Evolutionary conservation across 2,888 invertebrate genomes (phyloP).

Genomic region (Molanna angustata): DNA sequence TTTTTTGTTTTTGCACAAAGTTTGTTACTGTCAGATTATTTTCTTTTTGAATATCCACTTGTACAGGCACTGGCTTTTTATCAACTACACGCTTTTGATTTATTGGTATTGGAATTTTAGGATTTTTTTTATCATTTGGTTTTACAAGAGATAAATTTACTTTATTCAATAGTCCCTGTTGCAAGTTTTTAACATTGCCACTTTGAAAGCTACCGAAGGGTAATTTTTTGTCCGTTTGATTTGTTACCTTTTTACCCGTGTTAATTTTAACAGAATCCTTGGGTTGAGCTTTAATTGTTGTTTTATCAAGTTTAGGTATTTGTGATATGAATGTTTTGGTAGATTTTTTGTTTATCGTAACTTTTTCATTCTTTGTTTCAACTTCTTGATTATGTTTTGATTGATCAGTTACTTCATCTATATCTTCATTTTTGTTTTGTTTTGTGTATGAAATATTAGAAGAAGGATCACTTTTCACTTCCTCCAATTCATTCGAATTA

Average conservation of each 20-base stretch:
- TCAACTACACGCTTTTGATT: conserved; percentile 17
- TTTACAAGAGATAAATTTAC: conserved; percentile 24
- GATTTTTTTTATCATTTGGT: conserved; percentile 19
- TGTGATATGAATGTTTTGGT: conserved; percentile 28
- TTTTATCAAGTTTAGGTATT: conserved; percentile 31
- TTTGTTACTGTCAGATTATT: conserved; percentile 4
- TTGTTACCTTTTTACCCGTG: conserved; percentile 44
- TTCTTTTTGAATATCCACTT: conserved; percentile 7
- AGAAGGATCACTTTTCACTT: background rate
- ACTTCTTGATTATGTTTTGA: background rate
- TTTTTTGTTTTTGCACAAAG: conserved; percentile 38
- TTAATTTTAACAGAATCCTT: conserved; percentile 48
- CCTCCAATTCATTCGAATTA: background rate
- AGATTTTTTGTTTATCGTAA: conserved; percentile 21
- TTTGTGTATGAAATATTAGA: conserved; percentile 11
- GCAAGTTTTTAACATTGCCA: conserved; percentile 51
- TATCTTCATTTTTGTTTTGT: background rate
- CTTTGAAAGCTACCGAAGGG: conserved; percentile 51
- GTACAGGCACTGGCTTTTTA: background rate
- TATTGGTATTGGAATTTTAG: conserved; percentile 32
- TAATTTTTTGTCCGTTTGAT: conserved; percentile 45
- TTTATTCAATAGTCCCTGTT: conserved; percentile 47
- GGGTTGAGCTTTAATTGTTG: conserved; percentile 43
- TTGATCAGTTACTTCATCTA: too few relatives aligned
- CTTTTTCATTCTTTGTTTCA: too few relatives aligned